Evolutionary conservation across 2,888 invertebrate genomes (phyloP).

Genomic region (Harpalus rufipes): DNA sequence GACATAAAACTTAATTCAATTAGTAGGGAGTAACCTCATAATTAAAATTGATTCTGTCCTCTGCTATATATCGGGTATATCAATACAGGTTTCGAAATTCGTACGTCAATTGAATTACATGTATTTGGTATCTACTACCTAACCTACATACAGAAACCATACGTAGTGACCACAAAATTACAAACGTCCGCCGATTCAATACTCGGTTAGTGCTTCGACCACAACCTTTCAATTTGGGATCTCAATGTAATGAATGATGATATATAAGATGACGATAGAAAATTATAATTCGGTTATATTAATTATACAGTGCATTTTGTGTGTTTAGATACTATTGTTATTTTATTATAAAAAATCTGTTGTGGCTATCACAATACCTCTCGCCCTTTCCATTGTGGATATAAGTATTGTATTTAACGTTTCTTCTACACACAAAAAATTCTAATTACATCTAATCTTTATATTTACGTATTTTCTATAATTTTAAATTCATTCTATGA

Average conservation of each 20-base stretch:
- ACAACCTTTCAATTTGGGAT: background rate
- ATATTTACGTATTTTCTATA: no score
- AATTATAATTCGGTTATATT: background rate
- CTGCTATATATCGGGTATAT: background rate
- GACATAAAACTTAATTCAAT: background rate
- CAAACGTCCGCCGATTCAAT: background rate
- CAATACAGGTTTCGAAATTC: background rate
- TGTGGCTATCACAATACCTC: no score
- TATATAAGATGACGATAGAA: background rate
- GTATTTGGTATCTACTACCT: background rate
- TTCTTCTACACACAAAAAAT: no score
- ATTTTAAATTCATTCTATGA: no score
- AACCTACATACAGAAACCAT: background rate
- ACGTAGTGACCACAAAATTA: background rate
- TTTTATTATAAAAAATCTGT: no score
- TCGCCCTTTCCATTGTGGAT: no score
- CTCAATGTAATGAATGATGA: background rate
- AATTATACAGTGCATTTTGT: background rate
- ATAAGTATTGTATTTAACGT: no score
- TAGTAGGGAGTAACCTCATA: background rate
- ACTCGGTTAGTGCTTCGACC: background rate
- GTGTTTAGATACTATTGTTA: background rate
- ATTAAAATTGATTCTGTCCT: background rate
- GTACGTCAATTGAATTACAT: background rate
- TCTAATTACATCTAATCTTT: no score